phyloP scores from a whole-genome alignment of 2,888 invertebrate genomes.

The Mycalesis mineus region DNA sequence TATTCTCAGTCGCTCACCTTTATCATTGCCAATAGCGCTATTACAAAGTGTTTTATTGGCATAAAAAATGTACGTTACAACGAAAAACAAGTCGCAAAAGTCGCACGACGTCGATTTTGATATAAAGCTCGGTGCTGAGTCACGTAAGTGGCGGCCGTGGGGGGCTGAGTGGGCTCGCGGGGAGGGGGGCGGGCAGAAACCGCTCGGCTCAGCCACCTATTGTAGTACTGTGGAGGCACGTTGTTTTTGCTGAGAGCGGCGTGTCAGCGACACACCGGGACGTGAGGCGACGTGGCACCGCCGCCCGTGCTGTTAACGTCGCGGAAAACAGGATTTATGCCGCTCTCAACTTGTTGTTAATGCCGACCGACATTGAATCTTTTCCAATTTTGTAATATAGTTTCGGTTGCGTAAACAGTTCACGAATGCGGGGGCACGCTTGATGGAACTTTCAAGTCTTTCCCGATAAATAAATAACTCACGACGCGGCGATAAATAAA shows the following conservation, averaged over 20 bases:
- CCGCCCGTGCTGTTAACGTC: constrained; percentile 46
- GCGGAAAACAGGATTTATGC: constrained; percentile 50
- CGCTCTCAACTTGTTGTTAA: constrained; percentile 35
- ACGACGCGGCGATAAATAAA: background rate
- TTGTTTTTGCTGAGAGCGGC: constrained; percentile 68
- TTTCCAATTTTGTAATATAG: background rate
- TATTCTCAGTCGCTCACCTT: constrained; percentile 45
- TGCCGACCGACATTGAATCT: background rate
- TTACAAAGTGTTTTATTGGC: constrained; percentile 55
- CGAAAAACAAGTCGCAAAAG: constrained; percentile 65
- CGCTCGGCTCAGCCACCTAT: constrained; percentile 67
- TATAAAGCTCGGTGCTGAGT: constrained; percentile 66
- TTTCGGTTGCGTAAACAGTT: background rate
- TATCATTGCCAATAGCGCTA: constrained; percentile 52
- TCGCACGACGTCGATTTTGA: constrained; percentile 66
- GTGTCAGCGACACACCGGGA: constrained; percentile 58
- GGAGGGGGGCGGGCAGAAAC: constrained; percentile 42
- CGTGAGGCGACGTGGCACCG: constrained; percentile 44
- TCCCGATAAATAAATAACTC: background rate
- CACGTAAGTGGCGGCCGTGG: constrained; percentile 56
- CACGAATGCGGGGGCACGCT: background rate
- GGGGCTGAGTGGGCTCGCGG: constrained; percentile 32
- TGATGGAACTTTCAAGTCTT: background rate
- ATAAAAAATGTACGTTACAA: constrained; percentile 46
- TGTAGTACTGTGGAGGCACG: constrained; percentile 68